Conservation (phyloP, 1,140 invertebrate species). For the Drosophila kurseongensis region DNA sequence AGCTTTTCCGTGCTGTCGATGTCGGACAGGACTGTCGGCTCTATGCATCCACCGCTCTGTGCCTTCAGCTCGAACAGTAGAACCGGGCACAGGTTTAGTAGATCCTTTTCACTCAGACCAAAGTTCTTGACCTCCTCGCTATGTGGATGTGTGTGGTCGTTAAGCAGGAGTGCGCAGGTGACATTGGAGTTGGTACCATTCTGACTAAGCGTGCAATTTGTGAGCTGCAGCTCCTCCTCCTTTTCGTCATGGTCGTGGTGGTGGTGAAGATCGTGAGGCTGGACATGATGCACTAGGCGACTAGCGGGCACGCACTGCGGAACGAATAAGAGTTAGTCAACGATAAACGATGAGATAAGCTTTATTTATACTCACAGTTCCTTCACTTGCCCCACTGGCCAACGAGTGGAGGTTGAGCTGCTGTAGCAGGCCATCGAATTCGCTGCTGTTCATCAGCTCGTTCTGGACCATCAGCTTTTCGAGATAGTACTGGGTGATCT, state of each 20-base stretch:
- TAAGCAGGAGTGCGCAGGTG: conserved; percentile 34
- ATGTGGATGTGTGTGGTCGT: conserved; percentile 1
- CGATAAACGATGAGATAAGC: not conserved
- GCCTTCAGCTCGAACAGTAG: conserved; percentile 87
- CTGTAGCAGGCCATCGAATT: conserved; percentile 88
- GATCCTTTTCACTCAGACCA: conserved; percentile 61
- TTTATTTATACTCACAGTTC: conserved; percentile 83
- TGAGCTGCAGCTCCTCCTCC: conserved; percentile 19
- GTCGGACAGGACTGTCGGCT: conserved; percentile 42
- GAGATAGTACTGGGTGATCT: conserved; percentile 81
- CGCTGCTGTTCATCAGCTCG: conserved; percentile 42
- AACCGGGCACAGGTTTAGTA: conserved; percentile 87
- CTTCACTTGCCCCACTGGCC: conserved; percentile 84
- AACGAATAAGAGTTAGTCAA: not conserved
- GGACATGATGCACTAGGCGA: conserved; percentile 71
- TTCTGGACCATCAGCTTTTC: conserved; percentile 86
- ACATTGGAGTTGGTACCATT: conserved; percentile 36
- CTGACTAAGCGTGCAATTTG: conserved; percentile 40
- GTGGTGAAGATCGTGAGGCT: conserved; percentile 67
- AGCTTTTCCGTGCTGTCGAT: conserved; percentile 50
- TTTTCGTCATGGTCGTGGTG: conserved; percentile 26
- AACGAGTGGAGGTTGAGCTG: conserved; percentile 87
- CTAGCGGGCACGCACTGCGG: conserved; percentile 53
- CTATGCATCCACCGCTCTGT: conserved; percentile 86
- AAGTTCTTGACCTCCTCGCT: conserved; percentile 37